Evolutionary conservation across 2,113 vertebrate species (phyloP).

Genomic region (Tyto alba): DNA sequence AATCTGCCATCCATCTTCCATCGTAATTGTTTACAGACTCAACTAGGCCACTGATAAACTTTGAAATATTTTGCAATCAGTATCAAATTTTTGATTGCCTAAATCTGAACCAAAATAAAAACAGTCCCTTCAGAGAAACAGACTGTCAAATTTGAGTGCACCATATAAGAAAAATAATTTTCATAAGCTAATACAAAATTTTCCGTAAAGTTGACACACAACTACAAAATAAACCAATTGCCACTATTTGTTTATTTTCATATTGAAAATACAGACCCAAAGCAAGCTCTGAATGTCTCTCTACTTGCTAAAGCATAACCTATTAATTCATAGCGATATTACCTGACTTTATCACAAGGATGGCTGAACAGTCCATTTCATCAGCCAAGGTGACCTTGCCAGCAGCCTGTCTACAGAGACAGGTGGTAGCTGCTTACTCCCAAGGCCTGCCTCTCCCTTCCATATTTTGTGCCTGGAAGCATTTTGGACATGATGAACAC

Average conservation of each 20-base stretch:
- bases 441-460: not conserved
- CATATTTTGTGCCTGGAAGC: slow-evolving; percentile 6
- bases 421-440: not conserved
- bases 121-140: not conserved
- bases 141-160: not conserved
- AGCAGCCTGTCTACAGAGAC: not conserved
- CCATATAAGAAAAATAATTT: not conserved
- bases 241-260: not conserved
- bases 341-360: not conserved
- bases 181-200: not conserved
- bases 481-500: not conserved
- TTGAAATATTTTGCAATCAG: not conserved
- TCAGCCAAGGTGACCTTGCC: slow-evolving; percentile 21
- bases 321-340: not conserved
- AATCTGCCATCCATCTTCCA: not conserved
- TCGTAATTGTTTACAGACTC: not conserved
- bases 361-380: not conserved
- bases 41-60: not conserved
- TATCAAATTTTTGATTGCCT: not conserved
- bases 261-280: not conserved
- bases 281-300: not conserved
- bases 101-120: not conserved
- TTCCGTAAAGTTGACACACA: not conserved
- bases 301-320: not conserved
- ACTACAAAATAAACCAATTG: not conserved